phyloP scores from a whole-genome alignment of 2,888 invertebrate species.

The Platycheirus albimanus region DNA sequence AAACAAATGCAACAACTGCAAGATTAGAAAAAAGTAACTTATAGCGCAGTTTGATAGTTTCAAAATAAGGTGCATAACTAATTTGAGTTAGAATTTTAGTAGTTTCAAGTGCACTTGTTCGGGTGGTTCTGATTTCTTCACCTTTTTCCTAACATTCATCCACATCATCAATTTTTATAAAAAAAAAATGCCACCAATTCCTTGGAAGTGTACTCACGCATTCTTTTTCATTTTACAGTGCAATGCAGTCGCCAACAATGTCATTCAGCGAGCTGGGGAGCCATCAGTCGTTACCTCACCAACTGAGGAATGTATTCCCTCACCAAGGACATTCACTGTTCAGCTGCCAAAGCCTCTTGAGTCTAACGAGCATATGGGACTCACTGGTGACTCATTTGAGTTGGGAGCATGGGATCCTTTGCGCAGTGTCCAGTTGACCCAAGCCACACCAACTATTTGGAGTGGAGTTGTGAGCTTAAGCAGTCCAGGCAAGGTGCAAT shows the following conservation, averaged over 20 bases:
- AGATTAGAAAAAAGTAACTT: conserved; percentile 15
- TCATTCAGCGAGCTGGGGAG: conserved; percentile 53
- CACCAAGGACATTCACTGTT: conserved; percentile 77
- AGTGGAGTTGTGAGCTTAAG: conserved; percentile 85
- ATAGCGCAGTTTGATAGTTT: not conserved
- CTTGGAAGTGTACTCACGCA: conserved; percentile 15
- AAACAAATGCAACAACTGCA: not conserved
- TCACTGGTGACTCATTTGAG: conserved; percentile 87
- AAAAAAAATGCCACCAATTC: not conserved
- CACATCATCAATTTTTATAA: not conserved
- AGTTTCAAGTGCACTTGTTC: not conserved
- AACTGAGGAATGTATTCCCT: conserved; percentile 68
- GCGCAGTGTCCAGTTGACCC: conserved; percentile 83
- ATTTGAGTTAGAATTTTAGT: conserved; percentile 32
- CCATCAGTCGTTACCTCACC: conserved; percentile 47
- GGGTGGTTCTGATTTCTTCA: conserved; percentile 28
- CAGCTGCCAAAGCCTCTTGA: conserved; percentile 83
- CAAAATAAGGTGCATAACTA: not conserved
- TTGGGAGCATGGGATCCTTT: conserved; percentile 89
- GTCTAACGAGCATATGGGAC: conserved; percentile 87
- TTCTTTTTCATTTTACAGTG: conserved; percentile 44
- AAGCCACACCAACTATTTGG: conserved; percentile 84
- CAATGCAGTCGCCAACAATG: conserved; percentile 62
- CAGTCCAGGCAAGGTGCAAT: conserved; percentile 83
- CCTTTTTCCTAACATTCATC: not conserved